Conservation (phyloP, 2,888 invertebrate genomes). For the Sylvicola fuscatus region DNA sequence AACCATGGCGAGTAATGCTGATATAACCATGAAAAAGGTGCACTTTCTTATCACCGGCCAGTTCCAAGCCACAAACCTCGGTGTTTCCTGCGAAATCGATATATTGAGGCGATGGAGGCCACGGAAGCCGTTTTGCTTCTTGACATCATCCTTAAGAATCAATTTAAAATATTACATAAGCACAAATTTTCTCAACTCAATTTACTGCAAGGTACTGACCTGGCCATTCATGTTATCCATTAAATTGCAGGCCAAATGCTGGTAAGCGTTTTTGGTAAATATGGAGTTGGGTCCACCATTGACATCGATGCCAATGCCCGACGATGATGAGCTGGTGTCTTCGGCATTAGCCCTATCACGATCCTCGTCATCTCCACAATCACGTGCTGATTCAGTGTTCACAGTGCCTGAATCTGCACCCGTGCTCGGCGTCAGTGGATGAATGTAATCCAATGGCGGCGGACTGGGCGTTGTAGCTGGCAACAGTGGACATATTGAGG, state of each 20-base stretch:
- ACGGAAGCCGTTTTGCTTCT: conserved; percentile 29
- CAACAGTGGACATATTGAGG: conserved; percentile 42
- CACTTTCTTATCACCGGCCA: conserved; percentile 59
- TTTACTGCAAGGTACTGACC: conserved; percentile 1
- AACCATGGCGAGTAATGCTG: conserved; percentile 47
- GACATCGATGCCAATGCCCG: conserved; percentile 20
- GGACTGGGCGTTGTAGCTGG: conserved; percentile 37
- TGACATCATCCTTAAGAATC: conserved; percentile 29
- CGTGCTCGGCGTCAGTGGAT: conserved; percentile 34
- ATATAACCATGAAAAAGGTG: conserved; percentile 51
- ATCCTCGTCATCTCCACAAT: conserved; percentile 8
- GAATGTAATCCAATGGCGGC: conserved; percentile 33
- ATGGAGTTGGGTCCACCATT: conserved; percentile 11
- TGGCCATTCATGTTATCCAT: conserved; percentile 12
- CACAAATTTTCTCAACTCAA: too few species aligned
- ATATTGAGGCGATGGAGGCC: conserved; percentile 18
- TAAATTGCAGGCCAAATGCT: conserved; percentile 14
- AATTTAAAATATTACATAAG: too few species aligned
- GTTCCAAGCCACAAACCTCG: conserved; percentile 54
- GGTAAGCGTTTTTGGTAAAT: conserved; percentile 17
- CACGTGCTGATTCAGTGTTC: conserved; percentile 9
- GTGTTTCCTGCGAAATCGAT: conserved; percentile 29
- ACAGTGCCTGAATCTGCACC: conserved; percentile 25
- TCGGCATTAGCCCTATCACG: conserved; percentile 17
- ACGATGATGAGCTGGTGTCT: conserved; percentile 20